Evolutionary conservation across 2,113 vertebrate genomes (phyloP), one percentile per base, ranked within the genome.

Genomic region (Microtus oregoni): DNA sequence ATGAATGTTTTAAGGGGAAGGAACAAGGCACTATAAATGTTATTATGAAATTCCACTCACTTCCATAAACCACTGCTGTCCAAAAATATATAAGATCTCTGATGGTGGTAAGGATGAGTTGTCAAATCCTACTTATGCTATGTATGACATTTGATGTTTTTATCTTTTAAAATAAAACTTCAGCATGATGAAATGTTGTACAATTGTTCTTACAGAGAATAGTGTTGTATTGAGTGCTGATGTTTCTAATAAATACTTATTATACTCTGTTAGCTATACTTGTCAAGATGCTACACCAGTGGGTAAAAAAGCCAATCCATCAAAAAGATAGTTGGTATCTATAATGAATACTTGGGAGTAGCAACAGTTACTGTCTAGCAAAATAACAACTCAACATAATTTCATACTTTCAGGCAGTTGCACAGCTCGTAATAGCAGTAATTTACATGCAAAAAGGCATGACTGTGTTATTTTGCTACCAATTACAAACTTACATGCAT

Each of bases 341-440:
- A n/a, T 97, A 97, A 97, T 95, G 91, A 97, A 94, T 97, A 72
- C 95, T 22, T 97, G 77, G 88, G 77, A 95, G 73, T 24, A 96
- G 92, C 79, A 89, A 30, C 61, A 79, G 94, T 96, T 97, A 89
- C 90, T 96, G 81, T 95, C 76, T 95, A 67, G 79, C 97, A 91
- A 98, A 97, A 94, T 94, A 97, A 96, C 87, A 78, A 96, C 76
- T 91, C 92, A 86, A 86, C 5, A 41, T 92, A 97, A 97, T 92
- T 98, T 98, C 95, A 97, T 89, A 70, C 75, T 96, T 98, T 98
- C 90, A 97, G 93, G 68, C 98, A 92, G 38, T 38, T 89, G 79
- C 44, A 86, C 87, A 95, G 50, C 52, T 90, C 12, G 17, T 97
- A 95, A 97, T 58, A 98, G 77, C 91, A 95, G 93, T 67, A 92